Evolutionary conservation across 1,140 invertebrate species (phyloP).

Genomic region (Hyles vespertilio): DNA sequence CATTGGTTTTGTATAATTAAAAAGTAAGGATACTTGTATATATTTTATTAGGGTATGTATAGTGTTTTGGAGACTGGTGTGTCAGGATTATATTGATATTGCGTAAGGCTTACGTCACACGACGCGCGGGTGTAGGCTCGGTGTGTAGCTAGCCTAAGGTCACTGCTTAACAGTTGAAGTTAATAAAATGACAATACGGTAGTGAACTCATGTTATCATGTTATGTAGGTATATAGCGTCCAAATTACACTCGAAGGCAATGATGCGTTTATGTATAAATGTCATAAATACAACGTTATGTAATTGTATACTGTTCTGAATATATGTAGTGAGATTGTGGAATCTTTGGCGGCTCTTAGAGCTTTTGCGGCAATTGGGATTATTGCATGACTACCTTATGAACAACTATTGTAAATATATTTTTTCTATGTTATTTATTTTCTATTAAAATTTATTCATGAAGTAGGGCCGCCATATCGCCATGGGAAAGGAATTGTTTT

Average conservation of each 20-base stretch:
- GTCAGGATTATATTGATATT: constrained; percentile 17
- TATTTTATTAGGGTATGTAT: constrained; percentile 34
- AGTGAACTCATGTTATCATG: constrained; percentile 4
- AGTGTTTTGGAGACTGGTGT: constrained; percentile 47
- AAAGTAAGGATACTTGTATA: constrained; percentile 28
- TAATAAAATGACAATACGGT: constrained; percentile 13
- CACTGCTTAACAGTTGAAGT: constrained; percentile 2
- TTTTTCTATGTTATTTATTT: no score
- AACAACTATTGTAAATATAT: no score
- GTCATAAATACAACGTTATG: not conserved
- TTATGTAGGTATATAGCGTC: not conserved
- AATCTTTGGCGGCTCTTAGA: no score
- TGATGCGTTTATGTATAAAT: not conserved
- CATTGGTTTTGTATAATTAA: constrained; percentile 20
- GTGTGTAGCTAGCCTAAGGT: not conserved
- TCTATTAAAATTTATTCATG: no score
- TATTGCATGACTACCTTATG: no score
- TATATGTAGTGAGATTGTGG: not conserved
- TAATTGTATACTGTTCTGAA: not conserved
- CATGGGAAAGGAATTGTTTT: no score
- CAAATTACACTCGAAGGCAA: not conserved
- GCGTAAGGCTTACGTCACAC: not conserved
- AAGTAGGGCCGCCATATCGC: no score
- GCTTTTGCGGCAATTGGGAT: no score
- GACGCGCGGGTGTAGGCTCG: not conserved